Base-by-base conservation (phyloP, 2,888 invertebrate genomes). In the Chalcosyrphus nemorum region DNA sequence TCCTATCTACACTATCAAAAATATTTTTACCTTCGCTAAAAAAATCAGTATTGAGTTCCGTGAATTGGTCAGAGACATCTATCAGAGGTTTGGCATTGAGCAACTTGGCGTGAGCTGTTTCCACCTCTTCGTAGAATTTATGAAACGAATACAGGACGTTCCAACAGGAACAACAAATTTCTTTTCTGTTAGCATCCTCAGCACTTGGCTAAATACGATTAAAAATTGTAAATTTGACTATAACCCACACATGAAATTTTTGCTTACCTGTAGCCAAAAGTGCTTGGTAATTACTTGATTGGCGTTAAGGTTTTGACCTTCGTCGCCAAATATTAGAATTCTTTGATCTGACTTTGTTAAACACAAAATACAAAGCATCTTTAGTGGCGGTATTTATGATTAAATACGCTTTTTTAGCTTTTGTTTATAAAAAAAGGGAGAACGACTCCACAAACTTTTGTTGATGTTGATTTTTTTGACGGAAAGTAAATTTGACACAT, bases 111-210 rank as follows among this genome's bases (percentile, higher is more conserved):
- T 90, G 88, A 2, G 88, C 86, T 1, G 84, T 74, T 38, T 88
- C 87, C 1, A 90, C 87, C 3, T 71, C 86, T 4, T 70, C 41
- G 35, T 89, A 90, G 81, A 89, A 90, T 9, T 80, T 86, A 76
- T 90, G 89, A 47, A 90, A 90, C 29, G 86, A 80, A 27, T 86
- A 61, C 6, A 89, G 15, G 21, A 87, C 81, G 2, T 84, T 70
- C 90, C 90, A 90, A 65, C 90, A 90, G n/a, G 17, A 68, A 59
- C 61, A 86, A 84, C 86, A 90, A 66, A 87, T 87, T 72, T 19
- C 27, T 7, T 56, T 47, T 9, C 15, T 6, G 17, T 52, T 75
- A 11, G 11, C 24, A 2, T 76, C 43, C 0, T 63, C 78, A 35
- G 45, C 38, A 50, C 13, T 56, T n/a, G 81, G 65, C 86, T 86